Conservation (phyloP, 2,797 vertebrate genomes). For the Sebastes hubbsi region DNA sequence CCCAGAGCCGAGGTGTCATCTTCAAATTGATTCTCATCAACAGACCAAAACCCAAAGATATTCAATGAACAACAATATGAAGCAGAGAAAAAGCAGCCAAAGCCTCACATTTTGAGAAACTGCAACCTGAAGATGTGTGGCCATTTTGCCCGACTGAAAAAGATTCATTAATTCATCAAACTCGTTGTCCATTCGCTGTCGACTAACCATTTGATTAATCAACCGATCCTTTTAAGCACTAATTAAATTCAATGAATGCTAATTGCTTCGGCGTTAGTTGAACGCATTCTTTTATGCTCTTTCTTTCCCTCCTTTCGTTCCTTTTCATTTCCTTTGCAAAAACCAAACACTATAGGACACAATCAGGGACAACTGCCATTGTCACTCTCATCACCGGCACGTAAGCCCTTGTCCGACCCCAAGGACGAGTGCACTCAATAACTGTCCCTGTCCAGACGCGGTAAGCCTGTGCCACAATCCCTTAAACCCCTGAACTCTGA, state of each 20-base stretch:
- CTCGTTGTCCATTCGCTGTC: not conserved
- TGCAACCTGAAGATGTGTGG: not conserved
- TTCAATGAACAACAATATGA: not conserved
- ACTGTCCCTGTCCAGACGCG: slow-evolving; percentile 80
- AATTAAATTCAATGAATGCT: slow-evolving; percentile 35
- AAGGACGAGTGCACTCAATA: slow-evolving; percentile 84
- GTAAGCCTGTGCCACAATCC: slow-evolving; percentile 79
- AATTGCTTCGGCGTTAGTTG: slow-evolving; percentile 17
- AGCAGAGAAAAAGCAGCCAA: not conserved
- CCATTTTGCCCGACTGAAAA: not conserved
- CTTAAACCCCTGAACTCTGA: slow-evolving; percentile 82
- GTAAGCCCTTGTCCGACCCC: slow-evolving; percentile 79
- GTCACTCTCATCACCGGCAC: slow-evolving; percentile 69
- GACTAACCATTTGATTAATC: slow-evolving; percentile 10
- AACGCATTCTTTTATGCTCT: not conserved
- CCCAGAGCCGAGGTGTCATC: not conserved
- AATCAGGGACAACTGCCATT: slow-evolving; percentile 67
- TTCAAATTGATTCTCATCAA: not conserved
- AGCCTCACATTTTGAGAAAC: not conserved
- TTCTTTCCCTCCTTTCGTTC: not conserved
- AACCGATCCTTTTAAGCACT: slow-evolving; percentile 26
- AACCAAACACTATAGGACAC: slow-evolving; percentile 48
- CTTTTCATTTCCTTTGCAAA: slow-evolving; percentile 39
- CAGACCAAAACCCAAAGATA: not conserved
- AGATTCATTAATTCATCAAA: slow-evolving; percentile 9